Base-by-base conservation (phyloP, 1,140 invertebrate species). In the Ceratosolen fusciceps region DNA sequence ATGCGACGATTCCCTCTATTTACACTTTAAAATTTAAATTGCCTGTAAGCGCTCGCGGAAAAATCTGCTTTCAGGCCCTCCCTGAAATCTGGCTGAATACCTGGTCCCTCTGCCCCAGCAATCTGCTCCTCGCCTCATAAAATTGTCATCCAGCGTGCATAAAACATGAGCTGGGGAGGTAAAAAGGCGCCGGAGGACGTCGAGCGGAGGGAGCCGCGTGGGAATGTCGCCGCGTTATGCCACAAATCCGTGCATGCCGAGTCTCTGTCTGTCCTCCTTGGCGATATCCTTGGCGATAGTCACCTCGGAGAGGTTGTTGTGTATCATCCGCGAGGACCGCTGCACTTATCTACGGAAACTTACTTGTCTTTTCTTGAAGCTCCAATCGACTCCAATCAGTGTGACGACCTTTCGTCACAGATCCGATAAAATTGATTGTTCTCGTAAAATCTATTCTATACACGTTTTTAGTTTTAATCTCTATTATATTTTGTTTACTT, bases 141-240 rank as follows among this genome's bases (percentile, higher is more conserved):
- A 88, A 87, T 87, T 86, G 86, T 87, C 83, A 86, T 85, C 83
- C 83, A 78, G 80, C 83, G 87, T 87, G 87, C 86, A 89, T 89
- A 88, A 89, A 89, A 89, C 86, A 87, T 88, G 88, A 88, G 34
- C 26, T 43, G 26, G 60, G 26, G n/a, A n/a, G n/a, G n/a, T n/a
- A 47, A 65, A 37, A 75, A 52, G 47, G 68, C 34, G 76, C 54
- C 68, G 65, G 65, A 75, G 82, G 82, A 84, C n/a, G n/a, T n/a
- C n/a, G n/a, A n/a, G n/a, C n/a, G 76, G 81, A 85, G 83, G 84
- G 82, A 84, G 82, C 83, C 83, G 84, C 78, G 84, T 80, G 82
- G 86, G 82, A 86, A 68, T 75, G 60, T 80, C 75, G 65, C 75
- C 54, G 37, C 71, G 65, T 70, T 78, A 71, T 65, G 54, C 70